Percentiles rank a stretch among this genome's conserved stretches.
Conservation (phyloP, 1,140 invertebrate genomes). For the Neodiprion pinetum region DNA sequence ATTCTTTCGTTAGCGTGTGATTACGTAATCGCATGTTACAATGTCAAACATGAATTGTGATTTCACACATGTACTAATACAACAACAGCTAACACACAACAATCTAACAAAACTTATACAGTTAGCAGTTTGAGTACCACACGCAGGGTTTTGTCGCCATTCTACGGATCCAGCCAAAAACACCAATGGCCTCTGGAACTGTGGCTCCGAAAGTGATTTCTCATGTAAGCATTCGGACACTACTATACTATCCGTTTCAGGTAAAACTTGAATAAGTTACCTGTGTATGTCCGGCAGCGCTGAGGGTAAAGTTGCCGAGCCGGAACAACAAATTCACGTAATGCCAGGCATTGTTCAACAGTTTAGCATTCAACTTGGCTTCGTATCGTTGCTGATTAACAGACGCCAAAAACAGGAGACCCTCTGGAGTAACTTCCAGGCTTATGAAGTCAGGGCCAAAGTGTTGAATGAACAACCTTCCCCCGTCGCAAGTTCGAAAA, state of each 20-base stretch:
- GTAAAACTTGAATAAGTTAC: constrained; percentile 39
- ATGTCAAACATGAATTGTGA: too few species aligned
- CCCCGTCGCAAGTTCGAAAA: constrained; percentile 80
- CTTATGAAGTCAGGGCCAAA: constrained; percentile 72
- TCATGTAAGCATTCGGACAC: neutral
- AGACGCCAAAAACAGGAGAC: constrained; percentile 70
- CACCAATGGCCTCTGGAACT: too few species aligned
- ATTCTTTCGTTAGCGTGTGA: too few species aligned
- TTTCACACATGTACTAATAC: too few species aligned
- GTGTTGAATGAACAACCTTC: constrained; percentile 76
- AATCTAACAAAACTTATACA: too few species aligned
- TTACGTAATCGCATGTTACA: too few species aligned
- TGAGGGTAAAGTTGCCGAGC: constrained; percentile 71
- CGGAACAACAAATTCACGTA: constrained; percentile 73
- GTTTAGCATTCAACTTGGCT: constrained; percentile 68
- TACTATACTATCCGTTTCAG: neutral
- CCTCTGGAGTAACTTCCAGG: constrained; percentile 70
- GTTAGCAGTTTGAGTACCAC: too few species aligned
- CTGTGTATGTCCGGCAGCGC: constrained; percentile 63
- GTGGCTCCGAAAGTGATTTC: too few species aligned
- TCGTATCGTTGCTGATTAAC: constrained; percentile 66
- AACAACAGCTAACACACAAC: too few species aligned
- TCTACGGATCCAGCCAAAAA: too few species aligned
- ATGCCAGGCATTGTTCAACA: constrained; percentile 84
- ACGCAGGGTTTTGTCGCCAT: too few species aligned